These are phyloP conservation scores for Cryptoblepharus egeriae DNA, from an alignment of 2,797 vertebrate genomes.

Conservation along the genomic window DNA sequence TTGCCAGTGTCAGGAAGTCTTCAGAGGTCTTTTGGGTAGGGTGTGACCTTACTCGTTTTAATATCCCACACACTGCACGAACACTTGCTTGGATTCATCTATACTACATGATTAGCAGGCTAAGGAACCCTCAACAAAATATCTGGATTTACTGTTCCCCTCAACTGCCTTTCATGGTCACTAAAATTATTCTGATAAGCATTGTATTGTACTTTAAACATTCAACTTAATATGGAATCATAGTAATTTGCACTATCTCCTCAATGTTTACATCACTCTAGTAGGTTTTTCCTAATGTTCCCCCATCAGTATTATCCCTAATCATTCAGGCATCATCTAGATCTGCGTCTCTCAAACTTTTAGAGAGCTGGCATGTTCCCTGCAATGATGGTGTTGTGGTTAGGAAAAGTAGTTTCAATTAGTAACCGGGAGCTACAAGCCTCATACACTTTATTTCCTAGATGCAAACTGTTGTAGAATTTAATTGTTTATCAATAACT, in stretches of 20 bases:
- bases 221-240: neutral
- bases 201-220: neutral
- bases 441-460: neutral
- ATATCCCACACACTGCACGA: neutral
- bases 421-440: too few relatives aligned
- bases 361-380: too few relatives aligned
- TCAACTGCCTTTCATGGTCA: neutral
- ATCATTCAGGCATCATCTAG: too few relatives aligned
- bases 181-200: neutral
- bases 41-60: too few relatives aligned
- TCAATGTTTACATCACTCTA: neutral
- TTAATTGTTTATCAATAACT: constrained; percentile 56
- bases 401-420: neutral
- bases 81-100: neutral
- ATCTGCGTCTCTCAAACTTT: too few relatives aligned
- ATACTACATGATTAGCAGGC: neutral
- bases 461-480: neutral
- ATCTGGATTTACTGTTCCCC: too few relatives aligned
- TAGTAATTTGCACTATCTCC: neutral
- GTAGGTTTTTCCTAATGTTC: neutral
- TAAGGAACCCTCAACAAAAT: neutral
- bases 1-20: neutral
- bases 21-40: neutral
- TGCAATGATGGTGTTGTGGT: too few relatives aligned
- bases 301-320: neutral